Evolutionary conservation across 2,797 vertebrate species (phyloP).

Genomic region (Oreochromis grahami): DNA sequence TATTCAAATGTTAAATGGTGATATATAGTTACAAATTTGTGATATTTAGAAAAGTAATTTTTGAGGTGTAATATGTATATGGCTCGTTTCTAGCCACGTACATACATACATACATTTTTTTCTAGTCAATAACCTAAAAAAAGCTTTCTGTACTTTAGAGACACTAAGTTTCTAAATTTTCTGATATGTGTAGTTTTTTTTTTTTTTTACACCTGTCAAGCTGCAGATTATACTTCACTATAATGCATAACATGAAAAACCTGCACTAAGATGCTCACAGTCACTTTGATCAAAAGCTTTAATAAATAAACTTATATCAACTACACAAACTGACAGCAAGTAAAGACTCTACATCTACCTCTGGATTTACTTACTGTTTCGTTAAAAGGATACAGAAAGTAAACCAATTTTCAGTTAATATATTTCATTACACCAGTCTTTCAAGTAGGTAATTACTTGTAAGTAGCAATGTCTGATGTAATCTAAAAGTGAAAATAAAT

Average conservation of each 20-base stretch:
- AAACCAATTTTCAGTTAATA: background rate
- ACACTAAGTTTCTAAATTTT: background rate
- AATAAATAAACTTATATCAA: background rate
- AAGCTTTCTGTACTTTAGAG: background rate
- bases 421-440: background rate
- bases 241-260: background rate
- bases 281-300: background rate
- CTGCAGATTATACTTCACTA: background rate
- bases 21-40: too few relatives aligned
- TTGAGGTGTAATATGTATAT: too few relatives aligned
- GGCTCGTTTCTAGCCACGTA: too few relatives aligned
- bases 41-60: too few relatives aligned
- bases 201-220: background rate
- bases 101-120: background rate
- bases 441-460: background rate
- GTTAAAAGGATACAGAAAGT: background rate
- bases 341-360: background rate
- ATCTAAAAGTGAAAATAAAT: background rate
- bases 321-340: background rate
- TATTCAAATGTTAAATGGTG: too few relatives aligned
- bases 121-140: background rate
- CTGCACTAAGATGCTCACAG: background rate
- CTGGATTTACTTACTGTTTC: background rate
- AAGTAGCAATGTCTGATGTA: background rate
- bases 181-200: background rate